Evolutionary conservation across 2,797 vertebrate species (phyloP).

Genomic region (Hyperoplus lanceolatus): DNA sequence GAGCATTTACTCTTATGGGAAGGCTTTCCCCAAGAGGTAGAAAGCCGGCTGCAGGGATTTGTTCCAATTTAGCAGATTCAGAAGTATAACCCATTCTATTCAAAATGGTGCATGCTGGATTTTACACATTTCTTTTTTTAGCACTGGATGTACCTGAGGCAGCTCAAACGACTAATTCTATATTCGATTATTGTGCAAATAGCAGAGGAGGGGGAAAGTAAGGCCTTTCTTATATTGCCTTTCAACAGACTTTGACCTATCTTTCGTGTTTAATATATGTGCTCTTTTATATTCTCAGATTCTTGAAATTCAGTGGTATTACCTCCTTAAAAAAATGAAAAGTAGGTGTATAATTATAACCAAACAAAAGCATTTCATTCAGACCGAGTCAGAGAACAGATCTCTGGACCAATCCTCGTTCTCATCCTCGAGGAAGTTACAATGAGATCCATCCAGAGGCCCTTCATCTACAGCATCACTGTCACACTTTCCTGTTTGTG

Average conservation of each 20-base stretch:
- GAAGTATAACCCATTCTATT: background rate
- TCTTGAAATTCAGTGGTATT: no score
- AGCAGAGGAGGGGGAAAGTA: background rate
- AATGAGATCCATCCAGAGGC: background rate
- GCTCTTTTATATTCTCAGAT: background rate
- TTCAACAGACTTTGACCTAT: background rate
- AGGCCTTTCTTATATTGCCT: background rate
- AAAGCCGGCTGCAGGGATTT: background rate
- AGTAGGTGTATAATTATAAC: no score
- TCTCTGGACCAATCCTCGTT: slow-evolving; percentile 76
- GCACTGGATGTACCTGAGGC: background rate
- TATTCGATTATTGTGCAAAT: background rate
- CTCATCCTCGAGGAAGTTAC: slow-evolving; percentile 11
- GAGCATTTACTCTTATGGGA: background rate
- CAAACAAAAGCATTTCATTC: slow-evolving; percentile 15
- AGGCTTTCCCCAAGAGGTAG: background rate
- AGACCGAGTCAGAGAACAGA: slow-evolving; percentile 76
- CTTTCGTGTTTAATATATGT: slow-evolving; percentile 11
- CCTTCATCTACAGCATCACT: background rate
- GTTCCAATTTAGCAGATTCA: background rate
- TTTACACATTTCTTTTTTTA: background rate
- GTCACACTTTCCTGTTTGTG: slow-evolving; percentile 15
- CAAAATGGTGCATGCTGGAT: background rate
- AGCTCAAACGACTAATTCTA: background rate
- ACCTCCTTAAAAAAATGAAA: no score